Base-by-base conservation (phyloP, 2,888 invertebrate species). In the Elysia crispata region DNA sequence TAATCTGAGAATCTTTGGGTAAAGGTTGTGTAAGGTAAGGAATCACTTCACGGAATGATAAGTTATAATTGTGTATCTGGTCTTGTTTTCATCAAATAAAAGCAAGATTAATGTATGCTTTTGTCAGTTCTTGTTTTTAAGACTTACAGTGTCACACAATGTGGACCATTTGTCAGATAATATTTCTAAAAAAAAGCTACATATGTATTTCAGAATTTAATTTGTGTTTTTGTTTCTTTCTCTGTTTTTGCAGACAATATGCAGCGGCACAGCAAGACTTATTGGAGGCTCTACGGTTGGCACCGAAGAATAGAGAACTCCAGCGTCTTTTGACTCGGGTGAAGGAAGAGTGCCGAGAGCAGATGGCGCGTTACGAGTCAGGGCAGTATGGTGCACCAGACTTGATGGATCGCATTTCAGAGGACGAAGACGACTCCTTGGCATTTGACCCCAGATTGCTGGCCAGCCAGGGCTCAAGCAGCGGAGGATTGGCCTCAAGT, bases 251-350 rank as follows among this genome's bases (percentile, higher is more conserved):
- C 87, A 90, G 89, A 66, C 89, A 90, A 79, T 91, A 85, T 84
- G 79, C 82, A 8, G 93, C 94, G 76, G 97, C 97, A 0, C 93
- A 97, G 28, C 94, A 94, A 0, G 97, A 98, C 91, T 95, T 97
- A 18, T 94, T 95, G 85, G 95, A 96, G 90, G 97, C 98, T 0
- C 91, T 96, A 66, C 92, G 94, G 50, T 92, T 96, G 23, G 95
- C 95, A 0, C 96, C 93, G 1, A 94, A 95, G 23, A 96, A 95
- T 88, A 91, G 94, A 15, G 95, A 96, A 87, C 95, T 96, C 54
- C 94, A 95, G 73, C 94, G 95, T 82, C 95, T 96, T 3, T 92
- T 96, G n/a, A 93, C 94, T 72, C 94, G 95, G 18, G 92, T 97
- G 3, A 94, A 95, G 86, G 96, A 96, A 81, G 96, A 97, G 77